Evolutionary conservation across 2,113 vertebrate species (phyloP), one percentile per base, ranked within the genome.

Genomic region (Neofelis nebulosa): DNA sequence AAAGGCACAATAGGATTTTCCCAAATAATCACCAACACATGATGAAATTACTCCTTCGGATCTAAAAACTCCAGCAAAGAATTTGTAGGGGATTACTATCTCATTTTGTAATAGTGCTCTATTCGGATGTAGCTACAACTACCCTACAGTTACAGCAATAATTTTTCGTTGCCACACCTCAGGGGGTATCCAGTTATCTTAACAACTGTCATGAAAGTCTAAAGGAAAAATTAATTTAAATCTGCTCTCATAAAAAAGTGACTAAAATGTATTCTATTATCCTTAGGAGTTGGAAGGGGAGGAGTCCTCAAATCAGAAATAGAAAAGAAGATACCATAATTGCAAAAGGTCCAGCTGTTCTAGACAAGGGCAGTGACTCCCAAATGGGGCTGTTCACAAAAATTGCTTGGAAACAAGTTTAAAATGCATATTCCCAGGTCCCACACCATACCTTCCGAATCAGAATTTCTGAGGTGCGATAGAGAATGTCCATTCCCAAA

Each of bases 181-280:
- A 38, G 23, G 11, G 23, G 18, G 36, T 61, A 65, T 87, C 25
- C n/a, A 79, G 12, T 76, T 89, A 92, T 52, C 90, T 84, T 96
- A 90, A 73, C 5, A 91, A 89, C 14, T 81, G 23, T 57, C 52
- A 52, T 61, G 7, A 68, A 85, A 94, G 27, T 33, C 25, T 71
- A 71, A 91, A 89, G 91, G 61, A 92, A 92, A 90, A 89, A 81
- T 55, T 87, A 88, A 95, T 93, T 91, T 91, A 85, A 69, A 76
- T 23, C 93, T 96, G 11, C 25, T 89, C 21, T 96, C n/a, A 74
- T 94, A 84, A n/a, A 21, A 74, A 65, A 71, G n/a, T 66, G 96
- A 57, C 21, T 78, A 73, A 76, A 81, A 61, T 78, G 4, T 81
- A 23, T 7, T 78, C 31, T 78, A 5, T 85, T 97, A 68, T 55